Evolutionary conservation across 2,888 invertebrate species (phyloP).

Genomic region (Himalopsyche anomala): DNA sequence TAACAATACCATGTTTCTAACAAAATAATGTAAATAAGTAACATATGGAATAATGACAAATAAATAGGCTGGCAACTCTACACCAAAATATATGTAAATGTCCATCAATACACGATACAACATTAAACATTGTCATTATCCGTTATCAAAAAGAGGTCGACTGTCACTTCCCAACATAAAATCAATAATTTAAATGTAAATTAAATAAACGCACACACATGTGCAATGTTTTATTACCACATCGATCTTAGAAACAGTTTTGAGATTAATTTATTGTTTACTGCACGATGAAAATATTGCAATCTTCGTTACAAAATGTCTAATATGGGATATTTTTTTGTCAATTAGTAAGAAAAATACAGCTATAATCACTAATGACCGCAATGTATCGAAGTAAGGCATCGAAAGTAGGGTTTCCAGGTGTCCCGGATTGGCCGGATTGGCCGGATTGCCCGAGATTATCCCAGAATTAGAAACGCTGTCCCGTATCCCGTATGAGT

Average conservation of each 20-base stretch:
- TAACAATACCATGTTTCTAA: neutral
- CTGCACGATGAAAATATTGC: too few species aligned
- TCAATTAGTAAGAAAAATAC: too few species aligned
- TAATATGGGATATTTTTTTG: too few species aligned
- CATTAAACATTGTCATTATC: slow-evolving; percentile 32
- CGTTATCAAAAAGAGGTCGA: slow-evolving; percentile 39
- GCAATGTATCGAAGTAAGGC: too few species aligned
- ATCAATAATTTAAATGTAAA: slow-evolving; percentile 29
- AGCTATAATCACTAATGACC: too few species aligned
- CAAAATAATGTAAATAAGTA: neutral
- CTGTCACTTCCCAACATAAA: neutral
- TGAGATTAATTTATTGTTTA: neutral
- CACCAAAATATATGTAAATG: slow-evolving; percentile 22
- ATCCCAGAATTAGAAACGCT: too few species aligned
- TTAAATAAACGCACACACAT: neutral
- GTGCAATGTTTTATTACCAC: neutral
- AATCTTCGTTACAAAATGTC: too few species aligned
- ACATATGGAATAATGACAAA: neutral
- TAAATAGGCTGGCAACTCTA: neutral
- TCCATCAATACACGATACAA: neutral
- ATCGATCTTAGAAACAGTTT: neutral
- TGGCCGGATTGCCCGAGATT: too few species aligned
- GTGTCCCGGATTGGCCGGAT: too few species aligned
- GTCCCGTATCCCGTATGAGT: too few species aligned
- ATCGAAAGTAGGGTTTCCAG: too few species aligned